phyloP scores from a whole-genome alignment of 2,113 vertebrate genomes.

The Erythrocercus mccallii region DNA sequence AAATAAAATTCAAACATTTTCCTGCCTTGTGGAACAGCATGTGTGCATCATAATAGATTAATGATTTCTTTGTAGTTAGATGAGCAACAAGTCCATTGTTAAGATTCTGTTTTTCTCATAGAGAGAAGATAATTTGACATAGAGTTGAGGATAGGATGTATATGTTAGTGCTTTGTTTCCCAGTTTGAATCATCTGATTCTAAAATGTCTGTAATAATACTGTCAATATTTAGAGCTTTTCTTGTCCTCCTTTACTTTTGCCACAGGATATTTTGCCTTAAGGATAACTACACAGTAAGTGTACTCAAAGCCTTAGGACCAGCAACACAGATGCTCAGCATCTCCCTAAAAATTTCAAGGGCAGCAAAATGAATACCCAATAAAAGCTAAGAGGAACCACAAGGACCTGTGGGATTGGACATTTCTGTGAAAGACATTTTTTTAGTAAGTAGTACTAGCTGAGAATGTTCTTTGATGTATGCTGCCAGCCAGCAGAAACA shows the following conservation, averaged over 20 bases:
- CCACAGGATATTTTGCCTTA: not conserved
- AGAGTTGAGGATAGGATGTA: not conserved
- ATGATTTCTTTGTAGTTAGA: conserved; percentile 34
- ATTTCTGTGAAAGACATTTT: not conserved
- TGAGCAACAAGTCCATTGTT: conserved; percentile 22
- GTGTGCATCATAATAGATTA: conserved; percentile 13
- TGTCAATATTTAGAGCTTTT: not conserved
- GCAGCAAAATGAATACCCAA: not conserved
- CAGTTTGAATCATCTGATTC: not conserved
- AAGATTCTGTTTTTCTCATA: not conserved
- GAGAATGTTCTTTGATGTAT: not conserved
- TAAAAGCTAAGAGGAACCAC: not conserved
- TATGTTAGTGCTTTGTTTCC: not conserved
- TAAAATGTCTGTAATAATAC: not conserved
- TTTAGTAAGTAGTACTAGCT: not conserved
- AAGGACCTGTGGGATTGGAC: not conserved
- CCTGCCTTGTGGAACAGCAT: conserved; percentile 20
- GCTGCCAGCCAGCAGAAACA: not conserved
- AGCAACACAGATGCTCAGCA: not conserved
- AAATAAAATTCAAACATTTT: conserved; percentile 5
- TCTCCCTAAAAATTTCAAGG: not conserved
- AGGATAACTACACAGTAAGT: not conserved
- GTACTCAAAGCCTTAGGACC: not conserved
- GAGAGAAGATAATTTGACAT: not conserved
- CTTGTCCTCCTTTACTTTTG: not conserved